These are phyloP conservation scores for Sogatella furcifera DNA, from an alignment of 1,140 invertebrate species.

Conservation along the genomic window DNA sequence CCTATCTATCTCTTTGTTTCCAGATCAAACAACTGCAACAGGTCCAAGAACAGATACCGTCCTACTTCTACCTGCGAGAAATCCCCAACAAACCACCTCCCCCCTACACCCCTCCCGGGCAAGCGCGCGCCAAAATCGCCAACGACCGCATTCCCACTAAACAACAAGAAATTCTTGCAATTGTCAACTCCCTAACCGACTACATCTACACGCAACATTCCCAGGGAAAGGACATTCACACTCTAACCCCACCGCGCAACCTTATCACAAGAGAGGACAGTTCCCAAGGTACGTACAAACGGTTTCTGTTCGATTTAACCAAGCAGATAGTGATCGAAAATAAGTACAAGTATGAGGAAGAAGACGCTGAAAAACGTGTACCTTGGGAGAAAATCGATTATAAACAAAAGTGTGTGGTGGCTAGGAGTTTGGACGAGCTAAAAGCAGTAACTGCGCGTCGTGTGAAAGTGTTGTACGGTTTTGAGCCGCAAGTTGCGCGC, in stretches of 20 bases:
- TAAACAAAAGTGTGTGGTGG: background rate
- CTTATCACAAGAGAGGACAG: slow-evolving; percentile 33
- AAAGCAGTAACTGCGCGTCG: slow-evolving; percentile 41
- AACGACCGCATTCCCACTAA: slow-evolving; percentile 31
- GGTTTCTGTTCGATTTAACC: slow-evolving; percentile 51
- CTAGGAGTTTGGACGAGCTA: slow-evolving; percentile 33
- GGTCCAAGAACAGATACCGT: slow-evolving; percentile 39
- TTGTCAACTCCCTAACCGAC: slow-evolving; percentile 35
- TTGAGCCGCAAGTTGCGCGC: slow-evolving; percentile 38
- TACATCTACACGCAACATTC: slow-evolving; percentile 29
- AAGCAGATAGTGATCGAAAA: slow-evolving; percentile 46
- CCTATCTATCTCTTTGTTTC: slow-evolving; percentile 15
- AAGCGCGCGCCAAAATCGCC: background rate
- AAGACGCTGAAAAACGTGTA: slow-evolving; percentile 35
- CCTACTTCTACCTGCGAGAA: slow-evolving; percentile 44
- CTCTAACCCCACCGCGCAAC: slow-evolving; percentile 32
- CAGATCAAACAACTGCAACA: slow-evolving; percentile 47
- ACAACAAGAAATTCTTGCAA: slow-evolving; percentile 35
- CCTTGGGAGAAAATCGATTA: slow-evolving; percentile 40
- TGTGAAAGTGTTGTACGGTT: slow-evolving; percentile 42
- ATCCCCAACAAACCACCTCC: slow-evolving; percentile 63
- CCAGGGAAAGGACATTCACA: slow-evolving; percentile 32
- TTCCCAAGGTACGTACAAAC: slow-evolving; percentile 34
- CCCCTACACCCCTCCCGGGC: slow-evolving; percentile 48
- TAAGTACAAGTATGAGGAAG: slow-evolving; percentile 28